Evolutionary conservation across 2,113 vertebrate species (phyloP), one percentile per base, ranked within the genome.

Genomic region (Lophius piscatorius): DNA sequence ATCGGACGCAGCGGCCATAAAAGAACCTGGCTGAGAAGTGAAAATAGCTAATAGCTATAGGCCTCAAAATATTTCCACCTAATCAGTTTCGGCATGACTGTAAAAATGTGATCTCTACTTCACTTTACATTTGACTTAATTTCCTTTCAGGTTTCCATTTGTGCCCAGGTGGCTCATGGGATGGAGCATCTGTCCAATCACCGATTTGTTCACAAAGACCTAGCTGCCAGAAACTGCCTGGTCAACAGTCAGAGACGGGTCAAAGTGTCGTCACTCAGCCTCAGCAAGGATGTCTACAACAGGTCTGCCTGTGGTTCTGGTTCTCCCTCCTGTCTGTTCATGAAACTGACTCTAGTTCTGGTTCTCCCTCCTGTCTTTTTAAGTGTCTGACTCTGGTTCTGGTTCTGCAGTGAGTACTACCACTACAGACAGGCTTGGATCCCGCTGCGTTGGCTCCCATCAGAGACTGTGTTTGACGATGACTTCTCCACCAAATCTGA

Each of bases 231-330:
- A 23, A 99, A 99, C 89, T 99, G 97, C 75, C 85, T 98, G 57
- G 90, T 99, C 86, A 96, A 92, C 5, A 92, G 94, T 42, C 95
- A 98, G 86, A 89, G 95, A 50, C 94, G 94, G 45, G 91, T 98
- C 63, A 99, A 98, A 71, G 90, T 98, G 73, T 96, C 96, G 0
- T 89, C 95, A 0, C 92, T 98, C 64, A 93, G 96, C 66, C 95
- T 99, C 87, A 98, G 94, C 92, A 96, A 96, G 82, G 97, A 99
- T 0, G 97, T 99, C 31, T 99, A 98, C 83, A 97, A 94, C 92
- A 97, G 95, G 97, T 98, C 78, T 28, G 24, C 1, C 9, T 3
- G 29, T 3, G 11, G 1, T 3, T 11, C 18, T 5, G 7, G 9
- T 21, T 20, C 9, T 9, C 7, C n/a, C 20, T 41, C 40, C 41